Evolutionary conservation across 2,797 vertebrate species (phyloP).

Genomic region (Clarias fuscus): DNA sequence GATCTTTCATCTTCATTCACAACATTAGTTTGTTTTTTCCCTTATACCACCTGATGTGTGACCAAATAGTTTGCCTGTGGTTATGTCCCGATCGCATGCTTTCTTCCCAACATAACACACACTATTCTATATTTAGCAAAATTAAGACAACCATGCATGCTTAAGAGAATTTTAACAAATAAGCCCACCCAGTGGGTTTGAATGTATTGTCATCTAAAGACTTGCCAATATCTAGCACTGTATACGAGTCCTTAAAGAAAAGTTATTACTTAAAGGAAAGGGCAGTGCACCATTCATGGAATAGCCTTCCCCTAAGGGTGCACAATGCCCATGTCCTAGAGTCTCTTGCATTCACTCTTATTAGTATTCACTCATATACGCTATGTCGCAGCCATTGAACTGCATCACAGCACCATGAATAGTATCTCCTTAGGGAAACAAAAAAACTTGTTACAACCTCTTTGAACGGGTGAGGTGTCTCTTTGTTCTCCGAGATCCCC

Average conservation of each 20-base stretch:
- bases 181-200: not conserved
- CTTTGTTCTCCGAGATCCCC: not conserved
- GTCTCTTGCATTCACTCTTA: not conserved
- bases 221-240: not conserved
- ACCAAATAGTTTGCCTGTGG: not conserved
- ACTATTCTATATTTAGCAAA: not conserved
- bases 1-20: not conserved
- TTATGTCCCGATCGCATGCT: not conserved
- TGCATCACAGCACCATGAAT: not conserved
- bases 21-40: not conserved
- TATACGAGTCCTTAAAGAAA: not conserved
- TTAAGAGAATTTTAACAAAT: not conserved
- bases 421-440: not conserved
- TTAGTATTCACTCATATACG: not conserved
- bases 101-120: not conserved
- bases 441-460: not conserved
- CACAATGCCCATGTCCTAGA: not conserved
- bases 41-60: not conserved
- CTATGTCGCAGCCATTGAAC: conserved; percentile 5
- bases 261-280: not conserved
- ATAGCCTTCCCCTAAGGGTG: not conserved
- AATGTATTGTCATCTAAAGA: not conserved
- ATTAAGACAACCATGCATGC: not conserved
- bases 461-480: not conserved
- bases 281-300: not conserved